These are phyloP conservation scores for Brachystomella parvula DNA, from an alignment of 1,140 invertebrate species.

Conservation along the genomic window DNA sequence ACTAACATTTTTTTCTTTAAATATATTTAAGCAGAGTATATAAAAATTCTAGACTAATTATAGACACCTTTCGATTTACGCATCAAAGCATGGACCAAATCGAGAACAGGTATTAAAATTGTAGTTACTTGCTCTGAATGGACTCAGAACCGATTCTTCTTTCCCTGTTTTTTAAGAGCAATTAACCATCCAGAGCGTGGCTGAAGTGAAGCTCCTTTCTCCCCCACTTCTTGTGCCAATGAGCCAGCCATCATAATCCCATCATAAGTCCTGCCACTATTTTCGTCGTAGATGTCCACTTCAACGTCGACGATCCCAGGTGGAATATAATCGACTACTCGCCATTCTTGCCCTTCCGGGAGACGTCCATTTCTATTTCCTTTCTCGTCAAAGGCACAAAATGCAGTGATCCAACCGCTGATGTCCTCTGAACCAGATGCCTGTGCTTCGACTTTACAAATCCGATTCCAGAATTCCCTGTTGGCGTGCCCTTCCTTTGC, in stretches of 20 bases:
- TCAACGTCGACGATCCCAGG: neutral
- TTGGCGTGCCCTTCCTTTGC: slow-evolving; percentile 11
- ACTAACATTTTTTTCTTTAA: too few species aligned
- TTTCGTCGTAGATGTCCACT: neutral
- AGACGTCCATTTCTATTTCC: slow-evolving; percentile 3
- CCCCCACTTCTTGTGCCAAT: slow-evolving; percentile 1
- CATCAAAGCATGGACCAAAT: too few species aligned
- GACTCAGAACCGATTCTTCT: too few species aligned
- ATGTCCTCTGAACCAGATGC: neutral
- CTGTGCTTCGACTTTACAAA: slow-evolving; percentile 5
- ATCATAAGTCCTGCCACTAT: neutral
- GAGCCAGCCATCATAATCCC: neutral
- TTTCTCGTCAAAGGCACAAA: slow-evolving; percentile 7
- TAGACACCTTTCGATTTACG: too few species aligned
- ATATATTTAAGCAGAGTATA: too few species aligned
- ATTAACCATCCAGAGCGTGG: slow-evolving; percentile 1
- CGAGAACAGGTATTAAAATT: too few species aligned
- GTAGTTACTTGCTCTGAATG: too few species aligned
- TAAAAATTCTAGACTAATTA: too few species aligned
- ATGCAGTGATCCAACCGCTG: slow-evolving; percentile 18
- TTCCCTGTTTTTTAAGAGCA: neutral
- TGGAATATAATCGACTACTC: neutral
- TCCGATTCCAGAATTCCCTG: slow-evolving; percentile 13
- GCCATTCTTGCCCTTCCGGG: neutral
- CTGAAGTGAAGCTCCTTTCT: neutral